A percentile compares a stretch with the other conserved stretches of the same genome.
These are phyloP conservation scores for Pseudomyrmex concolor DNA, from an alignment of 1,140 invertebrate genomes.

Conservation along the genomic window DNA sequence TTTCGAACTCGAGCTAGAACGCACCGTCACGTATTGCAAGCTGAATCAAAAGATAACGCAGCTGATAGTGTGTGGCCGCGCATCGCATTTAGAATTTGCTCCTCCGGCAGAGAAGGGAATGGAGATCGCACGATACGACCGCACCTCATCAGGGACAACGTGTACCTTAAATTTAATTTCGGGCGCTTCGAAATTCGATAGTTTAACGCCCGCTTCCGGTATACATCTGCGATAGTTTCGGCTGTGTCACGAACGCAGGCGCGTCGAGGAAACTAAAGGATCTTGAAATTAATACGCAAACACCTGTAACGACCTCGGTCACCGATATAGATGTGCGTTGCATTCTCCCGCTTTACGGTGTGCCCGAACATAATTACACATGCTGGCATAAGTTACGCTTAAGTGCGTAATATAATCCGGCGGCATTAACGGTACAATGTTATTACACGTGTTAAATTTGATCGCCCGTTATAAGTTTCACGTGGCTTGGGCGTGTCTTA, in stretches of 20 bases:
- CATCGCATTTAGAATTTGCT: neutral
- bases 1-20: too few species aligned
- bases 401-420: slow-evolving; percentile 71
- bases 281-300: slow-evolving; percentile 63
- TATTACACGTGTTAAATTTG: slow-evolving; percentile 74
- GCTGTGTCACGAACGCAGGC: neutral
- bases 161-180: slow-evolving; percentile 27
- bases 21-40: too few species aligned
- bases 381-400: slow-evolving; percentile 69
- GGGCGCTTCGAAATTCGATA: slow-evolving; percentile 39
- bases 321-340: slow-evolving; percentile 35
- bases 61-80: neutral
- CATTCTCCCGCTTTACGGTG: slow-evolving; percentile 27
- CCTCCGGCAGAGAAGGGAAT: neutral
- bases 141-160: neutral
- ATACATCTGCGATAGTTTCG: slow-evolving; percentile 26
- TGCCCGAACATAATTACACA: slow-evolving; percentile 67
- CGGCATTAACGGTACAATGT: slow-evolving; percentile 69
- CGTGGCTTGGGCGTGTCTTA: slow-evolving; percentile 54
- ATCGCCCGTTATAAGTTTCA: slow-evolving; percentile 70
- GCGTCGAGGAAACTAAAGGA: neutral
- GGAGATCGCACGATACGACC: neutral
- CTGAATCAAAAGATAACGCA: too few species aligned
- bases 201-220: slow-evolving; percentile 9
- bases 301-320: slow-evolving; percentile 53